Evolutionary conservation across 2,797 vertebrate species (phyloP).

Genomic region (Mastacembelus armatus): DNA sequence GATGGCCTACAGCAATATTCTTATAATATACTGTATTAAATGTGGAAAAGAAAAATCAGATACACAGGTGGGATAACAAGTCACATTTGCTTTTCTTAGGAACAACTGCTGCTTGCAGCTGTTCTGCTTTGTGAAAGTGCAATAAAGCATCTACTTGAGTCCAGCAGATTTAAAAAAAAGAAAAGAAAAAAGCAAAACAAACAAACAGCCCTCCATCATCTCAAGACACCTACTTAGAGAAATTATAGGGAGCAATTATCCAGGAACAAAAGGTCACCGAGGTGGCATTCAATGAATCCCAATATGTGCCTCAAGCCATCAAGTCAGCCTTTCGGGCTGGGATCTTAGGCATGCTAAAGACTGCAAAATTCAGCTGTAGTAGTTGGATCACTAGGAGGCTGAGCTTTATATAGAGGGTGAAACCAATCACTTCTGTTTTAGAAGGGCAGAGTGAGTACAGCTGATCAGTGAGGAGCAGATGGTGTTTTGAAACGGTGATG

Average conservation of each 20-base stretch:
- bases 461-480: constrained; percentile 79
- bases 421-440: constrained; percentile 64
- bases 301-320: constrained; percentile 83
- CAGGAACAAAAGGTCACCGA: constrained; percentile 85
- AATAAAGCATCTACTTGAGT: constrained; percentile 54
- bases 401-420: constrained; percentile 44
- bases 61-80: constrained; percentile 22
- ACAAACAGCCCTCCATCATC: constrained; percentile 55
- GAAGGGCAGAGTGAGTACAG: constrained; percentile 36
- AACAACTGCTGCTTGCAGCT: constrained; percentile 45
- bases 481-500: constrained; percentile 53
- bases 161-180: constrained; percentile 36
- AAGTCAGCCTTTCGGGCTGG: constrained; percentile 67
- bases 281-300: constrained; percentile 89
- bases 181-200: too few species aligned
- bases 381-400: constrained; percentile 66
- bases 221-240: constrained; percentile 55
- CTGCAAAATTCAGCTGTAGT: constrained; percentile 50
- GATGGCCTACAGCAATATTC: constrained; percentile 9
- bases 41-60: constrained; percentile 30
- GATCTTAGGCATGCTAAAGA: constrained; percentile 56
- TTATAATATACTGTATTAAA: constrained; percentile 18
- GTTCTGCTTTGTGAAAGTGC: constrained; percentile 34
- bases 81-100: constrained; percentile 40
- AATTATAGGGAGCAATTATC: constrained; percentile 86